Evolutionary conservation across 2,888 invertebrate genomes (phyloP).

Genomic region (Parasteatoda lunata): DNA sequence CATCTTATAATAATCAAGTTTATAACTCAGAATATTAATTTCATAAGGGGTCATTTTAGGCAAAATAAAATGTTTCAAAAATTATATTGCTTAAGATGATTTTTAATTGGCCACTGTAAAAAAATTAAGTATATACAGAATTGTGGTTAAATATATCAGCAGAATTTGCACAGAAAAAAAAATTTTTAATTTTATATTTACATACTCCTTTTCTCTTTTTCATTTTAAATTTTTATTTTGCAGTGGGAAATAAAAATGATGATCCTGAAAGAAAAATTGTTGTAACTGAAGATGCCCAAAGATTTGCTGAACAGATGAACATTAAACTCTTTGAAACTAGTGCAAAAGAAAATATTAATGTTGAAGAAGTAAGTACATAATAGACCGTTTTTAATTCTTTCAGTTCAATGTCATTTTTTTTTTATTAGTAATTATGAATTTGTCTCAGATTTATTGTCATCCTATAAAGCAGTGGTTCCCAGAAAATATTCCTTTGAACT

Average conservation of each 20-base stretch:
- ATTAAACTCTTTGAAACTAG: constrained; percentile 98
- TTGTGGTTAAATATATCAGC: background rate
- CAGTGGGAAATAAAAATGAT: constrained; percentile 97
- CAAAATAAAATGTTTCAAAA: too few species aligned
- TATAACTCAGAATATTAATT: too few species aligned
- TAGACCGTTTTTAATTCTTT: too few species aligned
- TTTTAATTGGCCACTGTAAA: background rate
- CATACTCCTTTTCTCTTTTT: background rate
- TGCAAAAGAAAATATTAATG: constrained; percentile 99
- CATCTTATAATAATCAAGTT: too few species aligned
- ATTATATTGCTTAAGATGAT: too few species aligned
- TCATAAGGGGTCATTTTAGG: too few species aligned
- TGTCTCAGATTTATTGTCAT: too few species aligned
- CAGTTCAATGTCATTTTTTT: too few species aligned
- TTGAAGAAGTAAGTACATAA: constrained; percentile 88
- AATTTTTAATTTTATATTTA: background rate
- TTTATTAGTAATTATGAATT: too few species aligned
- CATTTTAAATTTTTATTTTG: constrained; percentile 72
- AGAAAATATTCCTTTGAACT: too few species aligned
- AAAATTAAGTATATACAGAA: background rate
- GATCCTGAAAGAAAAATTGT: constrained; percentile 96
- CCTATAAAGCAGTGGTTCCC: too few species aligned
- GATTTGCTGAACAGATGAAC: constrained; percentile 97
- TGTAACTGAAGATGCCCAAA: constrained; percentile 95
- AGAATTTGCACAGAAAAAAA: too few species aligned